A percentile compares a stretch with the other conserved stretches of the same genome.
phyloP scores from a whole-genome alignment of 2,113 vertebrate species.

The Acinonyx jubatus region DNA sequence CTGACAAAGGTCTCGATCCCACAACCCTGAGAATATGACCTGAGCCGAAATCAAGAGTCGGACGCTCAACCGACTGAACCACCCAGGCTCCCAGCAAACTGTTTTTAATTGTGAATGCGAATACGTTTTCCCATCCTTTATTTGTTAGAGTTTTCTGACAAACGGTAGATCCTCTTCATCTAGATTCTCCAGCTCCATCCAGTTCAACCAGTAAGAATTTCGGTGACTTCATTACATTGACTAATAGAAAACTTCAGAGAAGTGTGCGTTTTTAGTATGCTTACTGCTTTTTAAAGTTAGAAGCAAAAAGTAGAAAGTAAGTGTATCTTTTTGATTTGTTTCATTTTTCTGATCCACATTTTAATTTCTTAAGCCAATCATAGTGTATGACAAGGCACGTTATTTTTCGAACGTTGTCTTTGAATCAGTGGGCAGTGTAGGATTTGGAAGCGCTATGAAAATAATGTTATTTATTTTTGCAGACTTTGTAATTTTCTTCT shows the following conservation, averaged over 20 bases:
- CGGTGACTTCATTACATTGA: not conserved
- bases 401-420: not conserved
- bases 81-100: not conserved
- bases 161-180: not conserved
- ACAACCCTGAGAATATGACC: too few relatives aligned
- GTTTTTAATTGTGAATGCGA: not conserved
- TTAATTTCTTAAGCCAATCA: not conserved
- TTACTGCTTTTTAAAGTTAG: not conserved
- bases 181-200: not conserved
- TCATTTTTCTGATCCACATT: not conserved
- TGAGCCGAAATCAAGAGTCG: too few relatives aligned
- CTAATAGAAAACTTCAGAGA: not conserved
- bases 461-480: slow-evolving; percentile 79
- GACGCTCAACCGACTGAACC: too few relatives aligned
- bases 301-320: slow-evolving; percentile 4
- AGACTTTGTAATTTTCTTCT: slow-evolving; percentile 98
- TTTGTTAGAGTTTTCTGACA: not conserved
- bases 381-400: not conserved
- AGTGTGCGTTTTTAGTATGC: not conserved
- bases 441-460: slow-evolving; percentile 37
- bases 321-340: not conserved
- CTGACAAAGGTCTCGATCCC: too few relatives aligned
- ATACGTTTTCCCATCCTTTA: not conserved
- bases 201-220: not conserved
- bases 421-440: not conserved